Conservation (phyloP, 2,797 vertebrate genomes). For the Hozukius guyotensis region DNA sequence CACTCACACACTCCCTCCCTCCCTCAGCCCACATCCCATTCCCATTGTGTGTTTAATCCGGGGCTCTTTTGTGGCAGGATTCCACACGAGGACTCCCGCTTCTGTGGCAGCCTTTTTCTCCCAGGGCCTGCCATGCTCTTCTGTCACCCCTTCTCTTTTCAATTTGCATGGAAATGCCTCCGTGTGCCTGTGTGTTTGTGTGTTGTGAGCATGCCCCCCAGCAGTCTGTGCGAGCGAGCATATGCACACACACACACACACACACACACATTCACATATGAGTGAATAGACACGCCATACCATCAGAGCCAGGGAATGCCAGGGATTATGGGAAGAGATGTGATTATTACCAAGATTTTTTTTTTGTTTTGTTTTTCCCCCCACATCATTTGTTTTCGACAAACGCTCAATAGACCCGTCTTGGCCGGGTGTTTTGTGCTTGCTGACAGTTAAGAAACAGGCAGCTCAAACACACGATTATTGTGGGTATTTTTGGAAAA, state of each 20-base stretch:
- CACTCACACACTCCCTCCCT: slow-evolving; percentile 24
- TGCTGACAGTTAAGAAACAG: slow-evolving; percentile 78
- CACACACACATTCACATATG: slow-evolving; percentile 44
- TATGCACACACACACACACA: slow-evolving; percentile 41
- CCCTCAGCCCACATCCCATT: slow-evolving; percentile 70
- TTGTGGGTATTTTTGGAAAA: slow-evolving; percentile 79
- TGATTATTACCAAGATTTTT: slow-evolving; percentile 85
- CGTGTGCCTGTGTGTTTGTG: slow-evolving; percentile 67
- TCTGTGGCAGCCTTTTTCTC: slow-evolving; percentile 80
- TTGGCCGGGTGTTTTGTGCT: slow-evolving; percentile 68
- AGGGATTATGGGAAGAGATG: slow-evolving; percentile 82
- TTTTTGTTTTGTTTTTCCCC: slow-evolving; percentile 41
- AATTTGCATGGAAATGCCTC: slow-evolving; percentile 84
- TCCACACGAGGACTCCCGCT: slow-evolving; percentile 83
- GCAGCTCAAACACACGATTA: slow-evolving; percentile 73
- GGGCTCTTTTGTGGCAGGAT: slow-evolving; percentile 84
- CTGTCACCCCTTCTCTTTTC: slow-evolving; percentile 81
- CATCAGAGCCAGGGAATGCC: slow-evolving; percentile 82
- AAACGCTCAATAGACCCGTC: slow-evolving; percentile 77
- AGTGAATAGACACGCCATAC: slow-evolving; percentile 74
- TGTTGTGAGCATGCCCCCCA: slow-evolving; percentile 75
- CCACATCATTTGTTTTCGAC: slow-evolving; percentile 71
- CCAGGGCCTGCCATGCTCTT: slow-evolving; percentile 79
- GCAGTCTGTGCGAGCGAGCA: slow-evolving; percentile 64
- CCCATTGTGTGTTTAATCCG: slow-evolving; percentile 86